Conservation (phyloP, 2,113 vertebrate genomes). For the Illadopsis cleaveri region DNA sequence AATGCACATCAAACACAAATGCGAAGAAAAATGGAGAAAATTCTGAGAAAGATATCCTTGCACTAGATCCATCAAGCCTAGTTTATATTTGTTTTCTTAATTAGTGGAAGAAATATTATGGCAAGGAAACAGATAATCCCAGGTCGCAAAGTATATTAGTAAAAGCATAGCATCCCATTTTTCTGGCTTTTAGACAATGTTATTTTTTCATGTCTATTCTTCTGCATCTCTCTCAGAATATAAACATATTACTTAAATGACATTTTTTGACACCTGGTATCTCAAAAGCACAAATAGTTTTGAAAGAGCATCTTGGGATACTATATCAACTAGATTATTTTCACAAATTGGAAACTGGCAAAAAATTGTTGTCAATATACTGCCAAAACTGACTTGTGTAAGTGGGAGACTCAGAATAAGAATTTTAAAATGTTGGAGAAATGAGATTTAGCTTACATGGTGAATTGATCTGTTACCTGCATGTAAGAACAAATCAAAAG, state of each 20-base stretch:
- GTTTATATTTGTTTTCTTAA: neutral
- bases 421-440: neutral
- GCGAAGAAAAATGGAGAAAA: neutral
- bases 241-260: neutral
- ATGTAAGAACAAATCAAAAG: neutral
- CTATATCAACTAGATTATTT: neutral
- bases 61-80: accelerated
- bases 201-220: neutral
- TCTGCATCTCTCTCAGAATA: neutral
- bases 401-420: neutral
- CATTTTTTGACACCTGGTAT: neutral
- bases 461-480: neutral
- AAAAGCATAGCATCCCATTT: neutral
- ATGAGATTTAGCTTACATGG: neutral
- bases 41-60: neutral
- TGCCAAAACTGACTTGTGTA: neutral
- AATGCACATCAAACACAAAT: neutral
- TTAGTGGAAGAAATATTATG: neutral
- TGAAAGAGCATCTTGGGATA: neutral
- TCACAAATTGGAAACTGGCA: neutral
- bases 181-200: neutral
- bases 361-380: neutral
- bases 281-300: neutral
- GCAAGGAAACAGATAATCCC: neutral
- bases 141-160: neutral